These are phyloP conservation scores for Dioctria linearis DNA, from an alignment of 2,888 invertebrate species.

Conservation along the genomic window DNA sequence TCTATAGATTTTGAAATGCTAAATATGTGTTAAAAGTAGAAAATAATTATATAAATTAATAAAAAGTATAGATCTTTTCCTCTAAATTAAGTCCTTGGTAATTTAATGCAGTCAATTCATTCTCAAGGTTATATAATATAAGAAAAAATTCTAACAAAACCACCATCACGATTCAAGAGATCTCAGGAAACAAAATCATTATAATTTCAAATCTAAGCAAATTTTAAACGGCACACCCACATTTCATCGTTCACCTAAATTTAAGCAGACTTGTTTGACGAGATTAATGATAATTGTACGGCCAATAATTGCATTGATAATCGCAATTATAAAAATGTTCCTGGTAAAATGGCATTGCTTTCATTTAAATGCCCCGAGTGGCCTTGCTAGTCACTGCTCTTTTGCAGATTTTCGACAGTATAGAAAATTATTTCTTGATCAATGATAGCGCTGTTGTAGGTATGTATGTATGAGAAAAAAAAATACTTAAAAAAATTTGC, in stretches of 20 bases:
- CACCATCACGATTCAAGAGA: background rate
- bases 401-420: constrained; percentile 11
- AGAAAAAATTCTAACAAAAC: background rate
- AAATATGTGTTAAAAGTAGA: no score
- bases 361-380: constrained; percentile 7
- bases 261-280: background rate
- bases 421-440: constrained; percentile 3
- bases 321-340: background rate
- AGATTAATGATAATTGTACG: background rate
- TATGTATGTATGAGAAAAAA: background rate
- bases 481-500: constrained; percentile 11
- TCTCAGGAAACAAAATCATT: background rate
- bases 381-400: constrained; percentile 41
- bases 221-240: background rate
- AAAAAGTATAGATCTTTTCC: no score
- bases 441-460: constrained; percentile 14
- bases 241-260: background rate
- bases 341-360: constrained; percentile 37
- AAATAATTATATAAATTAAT: no score
- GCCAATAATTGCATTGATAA: constrained; percentile 4
- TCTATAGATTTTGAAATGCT: no score
- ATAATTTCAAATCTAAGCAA: background rate
- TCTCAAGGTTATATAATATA: no score
- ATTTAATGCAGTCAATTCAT: no score
- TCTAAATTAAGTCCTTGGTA: no score